phyloP scores from a whole-genome alignment of 2,113 vertebrate species.

The Tautogolabrus adspersus region DNA sequence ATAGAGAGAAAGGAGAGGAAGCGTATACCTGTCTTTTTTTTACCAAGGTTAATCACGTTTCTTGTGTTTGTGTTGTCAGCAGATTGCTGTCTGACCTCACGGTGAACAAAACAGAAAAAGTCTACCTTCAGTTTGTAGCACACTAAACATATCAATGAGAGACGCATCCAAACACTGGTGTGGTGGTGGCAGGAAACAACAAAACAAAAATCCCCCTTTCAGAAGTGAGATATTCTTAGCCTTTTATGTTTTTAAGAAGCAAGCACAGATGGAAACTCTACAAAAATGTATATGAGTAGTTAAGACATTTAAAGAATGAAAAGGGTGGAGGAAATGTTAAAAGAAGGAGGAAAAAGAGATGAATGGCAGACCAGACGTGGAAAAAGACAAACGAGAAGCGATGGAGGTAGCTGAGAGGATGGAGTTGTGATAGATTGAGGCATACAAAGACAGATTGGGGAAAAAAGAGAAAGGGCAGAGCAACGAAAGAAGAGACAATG shows the following conservation, averaged over 20 bases:
- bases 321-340: neutral
- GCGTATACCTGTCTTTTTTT: constrained; percentile 28
- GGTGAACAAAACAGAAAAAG: constrained; percentile 55
- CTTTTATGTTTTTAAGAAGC: neutral
- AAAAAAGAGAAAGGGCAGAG: constrained; percentile 36
- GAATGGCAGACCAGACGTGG: constrained; percentile 11
- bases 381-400: constrained; percentile 41
- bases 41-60: constrained; percentile 74
- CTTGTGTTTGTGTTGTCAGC: constrained; percentile 80
- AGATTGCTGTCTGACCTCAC: constrained; percentile 76
- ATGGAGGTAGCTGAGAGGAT: constrained; percentile 33
- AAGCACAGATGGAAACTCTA: neutral
- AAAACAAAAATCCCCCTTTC: neutral
- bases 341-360: constrained; percentile 8
- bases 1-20: constrained; percentile 24
- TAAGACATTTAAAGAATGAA: constrained; percentile 21
- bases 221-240: neutral
- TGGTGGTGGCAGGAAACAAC: too few species aligned
- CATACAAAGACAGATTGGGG: constrained; percentile 47
- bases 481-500: constrained; percentile 50
- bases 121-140: constrained; percentile 11
- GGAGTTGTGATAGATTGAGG: constrained; percentile 49
- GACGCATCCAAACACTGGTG: neutral
- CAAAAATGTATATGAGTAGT: constrained; percentile 19
- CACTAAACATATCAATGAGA: constrained; percentile 68